Evolutionary conservation across 2,888 invertebrate genomes (phyloP), one percentile per base, ranked within the genome.

Genomic region (Nymphalis polychloros): DNA sequence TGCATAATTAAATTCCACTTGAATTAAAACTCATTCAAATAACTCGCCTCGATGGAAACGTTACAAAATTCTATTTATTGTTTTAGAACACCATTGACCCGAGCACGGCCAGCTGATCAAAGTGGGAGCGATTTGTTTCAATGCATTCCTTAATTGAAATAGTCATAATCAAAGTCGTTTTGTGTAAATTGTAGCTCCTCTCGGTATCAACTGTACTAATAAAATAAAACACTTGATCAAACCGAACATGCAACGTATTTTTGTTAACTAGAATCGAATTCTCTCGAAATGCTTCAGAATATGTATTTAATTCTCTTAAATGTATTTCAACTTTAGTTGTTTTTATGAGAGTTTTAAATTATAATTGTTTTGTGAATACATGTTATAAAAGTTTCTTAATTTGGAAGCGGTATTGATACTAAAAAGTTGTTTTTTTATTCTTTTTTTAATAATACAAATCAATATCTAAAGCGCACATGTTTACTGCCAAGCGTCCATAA

Each of bases 181-280:
- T 73, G 73, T 52, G 31, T 57, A 57, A 57, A 57, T 19, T 41
- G 19, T 35, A 57, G 41, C 8, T 19, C 41, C 31, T 55, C 31
- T n/a, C n/a, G 17, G 41, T 19, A 19, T 13, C 57, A 57, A 76
- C 82, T 79, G 81, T 75, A 75, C 71, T 67, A 79, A 78, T 75
- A 75, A 73, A 71, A 71, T 67, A 64, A 70, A 67, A 67, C 86
- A 84, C 77, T 82, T 87, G 87, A 76, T 71, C 78, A 81, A 81
- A 85, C 79, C 83, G 74, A 81, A 83, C 27, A 81, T 79, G 77
- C 73, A 67, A 69, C 53, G 59, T 68, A 10, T 41, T 69, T 69
- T 72, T 57, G 62, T 31, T 52, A 62, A 48, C 59, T 55, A 59
- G 17, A 19, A 50, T 50, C 13, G 50, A 5, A 35, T 41, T 13